phyloP scores from a whole-genome alignment of 2,888 invertebrate species.

The Neria commutata region DNA sequence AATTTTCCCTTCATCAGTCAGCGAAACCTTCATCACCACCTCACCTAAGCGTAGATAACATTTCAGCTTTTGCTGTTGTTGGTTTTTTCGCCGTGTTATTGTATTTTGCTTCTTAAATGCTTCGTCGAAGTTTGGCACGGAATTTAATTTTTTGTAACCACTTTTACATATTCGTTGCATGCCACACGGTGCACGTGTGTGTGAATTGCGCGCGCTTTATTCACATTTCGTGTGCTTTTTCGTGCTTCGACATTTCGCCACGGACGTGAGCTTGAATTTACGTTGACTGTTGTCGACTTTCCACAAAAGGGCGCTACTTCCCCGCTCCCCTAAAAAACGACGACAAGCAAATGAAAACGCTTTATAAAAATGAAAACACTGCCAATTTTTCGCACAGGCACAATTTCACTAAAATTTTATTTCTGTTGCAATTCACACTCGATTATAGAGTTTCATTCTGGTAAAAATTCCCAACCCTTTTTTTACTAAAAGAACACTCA shows the following conservation, averaged over 20 bases:
- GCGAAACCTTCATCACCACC: not conserved
- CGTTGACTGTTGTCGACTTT: not conserved
- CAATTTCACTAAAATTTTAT: too few relatives aligned
- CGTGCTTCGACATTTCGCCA: too few relatives aligned
- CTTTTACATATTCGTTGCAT: not conserved
- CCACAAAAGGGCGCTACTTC: not conserved
- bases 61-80: slow-evolving; percentile 8
- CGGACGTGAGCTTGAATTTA: not conserved
- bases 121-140: slow-evolving; percentile 2
- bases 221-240: not conserved
- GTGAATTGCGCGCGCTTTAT: not conserved
- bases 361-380: too few relatives aligned
- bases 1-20: not conserved
- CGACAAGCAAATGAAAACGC: too few relatives aligned
- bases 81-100: not conserved
- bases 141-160: not conserved
- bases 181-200: not conserved
- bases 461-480: too few relatives aligned
- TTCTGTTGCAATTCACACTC: too few relatives aligned
- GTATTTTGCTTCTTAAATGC: not conserved
- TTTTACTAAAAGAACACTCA: too few relatives aligned
- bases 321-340: too few relatives aligned
- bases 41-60: too few relatives aligned
- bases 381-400: too few relatives aligned
- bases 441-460: too few relatives aligned